Base-by-base conservation (phyloP, 1,140 invertebrate species). In the Spodoptera litura region DNA sequence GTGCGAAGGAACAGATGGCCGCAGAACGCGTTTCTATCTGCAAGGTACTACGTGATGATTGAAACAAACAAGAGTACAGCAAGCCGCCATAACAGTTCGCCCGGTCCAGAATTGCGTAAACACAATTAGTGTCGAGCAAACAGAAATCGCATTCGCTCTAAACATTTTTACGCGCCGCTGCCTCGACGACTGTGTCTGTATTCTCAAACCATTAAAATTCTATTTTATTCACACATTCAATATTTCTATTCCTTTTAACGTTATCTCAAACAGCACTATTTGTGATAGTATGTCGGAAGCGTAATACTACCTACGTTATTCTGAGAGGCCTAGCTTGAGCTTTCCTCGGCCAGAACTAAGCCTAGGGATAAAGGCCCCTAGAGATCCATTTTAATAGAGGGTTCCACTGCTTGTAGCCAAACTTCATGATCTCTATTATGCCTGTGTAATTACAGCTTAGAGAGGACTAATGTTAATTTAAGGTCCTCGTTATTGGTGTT, bases 391-490 rank as follows among this genome's bases (percentile, higher is more conserved):
- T 15, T n/a, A 49, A 64, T 49, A 44, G 61, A 31, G 35, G 35
- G 35, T 49, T 64, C 35, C 10, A 44, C 20, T 64, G 61, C 61
- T 64, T 44, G 61, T 49, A 20, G 12, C 27, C 38, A 20, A 44
- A 49, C 38, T 64, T 64, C 44, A 49, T 64, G 61, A 64, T 49
- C 38, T 64, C 61, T 44, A 64, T 64, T 44, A 64, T 64, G 61
- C 44, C 61, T 49, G 61, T 64, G 35, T 64, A 64, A 64, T 64
- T 64, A 20, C 61, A 64, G 61, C 61, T 64, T 64, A 64, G n/a
- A 44, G 35, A 64, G 35, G 35, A 64, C 15, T 38, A 15, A 44
- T n/a, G n/a, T 64, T 64, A 64, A 64, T 64, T 49, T 49, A 64
- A 49, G 6, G 61, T 11, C 11, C 61, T 44, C 10, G 61, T 64